A percentile compares a stretch with the other conserved stretches of the same genome.
These are phyloP conservation scores for Chaetogeoica ovagalla DNA, from an alignment of 2,888 invertebrate species.

Conservation along the genomic window DNA sequence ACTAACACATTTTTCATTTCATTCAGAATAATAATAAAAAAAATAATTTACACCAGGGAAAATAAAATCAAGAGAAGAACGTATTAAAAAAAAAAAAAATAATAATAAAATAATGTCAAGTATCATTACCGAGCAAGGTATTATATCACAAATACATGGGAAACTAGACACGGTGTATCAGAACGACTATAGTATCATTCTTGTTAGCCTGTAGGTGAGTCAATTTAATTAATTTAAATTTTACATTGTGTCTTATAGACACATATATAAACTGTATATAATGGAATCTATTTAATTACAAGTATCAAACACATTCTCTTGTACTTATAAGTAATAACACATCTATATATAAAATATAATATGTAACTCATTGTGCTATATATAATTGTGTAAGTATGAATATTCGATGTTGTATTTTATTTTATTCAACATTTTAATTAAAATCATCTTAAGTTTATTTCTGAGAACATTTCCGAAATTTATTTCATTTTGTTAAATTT, in stretches of 20 bases:
- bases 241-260: background rate
- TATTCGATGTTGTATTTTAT: no score
- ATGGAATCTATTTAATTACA: background rate
- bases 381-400: no score
- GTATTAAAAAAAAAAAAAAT: background rate
- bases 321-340: background rate
- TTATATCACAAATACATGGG: background rate
- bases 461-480: no score
- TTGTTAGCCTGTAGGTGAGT: background rate
- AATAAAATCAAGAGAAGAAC: background rate
- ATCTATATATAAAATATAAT: background rate
- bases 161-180: no score
- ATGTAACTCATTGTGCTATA: no score
- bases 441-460: no score
- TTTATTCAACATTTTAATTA: no score
- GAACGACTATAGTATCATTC: background rate
- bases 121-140: background rate
- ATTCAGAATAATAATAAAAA: no score
- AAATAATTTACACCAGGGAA: no score
- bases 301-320: background rate
- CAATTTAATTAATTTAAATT: background rate
- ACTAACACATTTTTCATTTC: no score
- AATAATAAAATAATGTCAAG: background rate
- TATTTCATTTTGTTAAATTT: no score
- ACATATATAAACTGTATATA: background rate